phyloP scores from a whole-genome alignment of 2,888 invertebrate genomes.

The Pterobdella sp. region DNA sequence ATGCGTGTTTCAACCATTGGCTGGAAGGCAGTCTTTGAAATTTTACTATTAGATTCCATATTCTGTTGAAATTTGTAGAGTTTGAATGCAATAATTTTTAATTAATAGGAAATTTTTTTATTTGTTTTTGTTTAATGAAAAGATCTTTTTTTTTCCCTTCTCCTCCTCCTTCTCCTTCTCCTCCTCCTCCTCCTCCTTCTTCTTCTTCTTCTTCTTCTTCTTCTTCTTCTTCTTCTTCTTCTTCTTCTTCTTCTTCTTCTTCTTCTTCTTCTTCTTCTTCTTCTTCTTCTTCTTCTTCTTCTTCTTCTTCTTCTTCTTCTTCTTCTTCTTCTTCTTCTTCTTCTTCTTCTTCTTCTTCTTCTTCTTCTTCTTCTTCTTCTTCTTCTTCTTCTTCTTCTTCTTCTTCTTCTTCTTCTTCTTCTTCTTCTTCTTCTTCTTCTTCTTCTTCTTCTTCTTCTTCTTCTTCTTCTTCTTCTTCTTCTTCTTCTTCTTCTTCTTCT shows the following conservation, averaged over 20 bases:
- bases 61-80: too few relatives aligned
- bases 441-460: background rate
- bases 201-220: background rate
- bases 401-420: constrained; percentile 12
- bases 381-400: constrained; percentile 12
- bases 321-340: constrained; percentile 12
- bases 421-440: constrained; percentile 14
- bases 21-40: too few relatives aligned
- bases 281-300: constrained; percentile 9
- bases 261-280: background rate
- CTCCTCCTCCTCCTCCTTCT: background rate
- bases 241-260: background rate
- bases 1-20: too few relatives aligned
- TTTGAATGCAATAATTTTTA: too few relatives aligned
- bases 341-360: constrained; percentile 11
- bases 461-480: background rate
- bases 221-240: background rate
- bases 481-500: background rate
- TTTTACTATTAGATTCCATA: too few relatives aligned
- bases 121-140: too few relatives aligned
- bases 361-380: constrained; percentile 14
- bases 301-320: constrained; percentile 14
- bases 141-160: background rate
- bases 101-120: too few relatives aligned
- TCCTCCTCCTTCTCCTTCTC: background rate